A percentile compares a stretch with the other conserved stretches of the same genome.
phyloP scores from a whole-genome alignment of 1,140 invertebrate genomes.

The Drusus annulatus region DNA sequence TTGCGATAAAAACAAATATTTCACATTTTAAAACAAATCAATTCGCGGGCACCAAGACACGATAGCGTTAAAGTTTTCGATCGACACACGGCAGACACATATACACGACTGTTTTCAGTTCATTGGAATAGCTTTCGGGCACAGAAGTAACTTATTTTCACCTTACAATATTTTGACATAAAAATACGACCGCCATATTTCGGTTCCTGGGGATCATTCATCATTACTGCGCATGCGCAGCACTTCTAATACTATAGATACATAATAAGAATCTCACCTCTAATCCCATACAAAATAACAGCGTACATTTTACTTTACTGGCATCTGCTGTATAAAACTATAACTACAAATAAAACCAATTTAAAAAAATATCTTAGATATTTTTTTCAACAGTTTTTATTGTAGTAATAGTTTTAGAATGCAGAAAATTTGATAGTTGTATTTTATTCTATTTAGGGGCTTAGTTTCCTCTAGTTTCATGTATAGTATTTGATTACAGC shows the following conservation, averaged over 20 bases:
- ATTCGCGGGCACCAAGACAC: background rate
- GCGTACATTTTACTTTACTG: no score
- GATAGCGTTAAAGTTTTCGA: background rate
- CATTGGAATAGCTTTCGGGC: background rate
- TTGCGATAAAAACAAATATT: conserved; percentile 46
- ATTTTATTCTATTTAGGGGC: no score
- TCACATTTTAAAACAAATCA: conserved; percentile 37
- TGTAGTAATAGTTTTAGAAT: no score
- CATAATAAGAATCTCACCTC: no score
- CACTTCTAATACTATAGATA: background rate
- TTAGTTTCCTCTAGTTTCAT: no score
- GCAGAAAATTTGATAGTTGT: no score
- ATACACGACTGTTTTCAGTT: conserved; percentile 1
- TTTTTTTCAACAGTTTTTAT: no score
- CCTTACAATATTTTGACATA: conserved; percentile 40
- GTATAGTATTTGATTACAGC: no score
- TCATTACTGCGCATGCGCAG: background rate
- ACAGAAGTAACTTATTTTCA: background rate
- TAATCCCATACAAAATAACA: no score
- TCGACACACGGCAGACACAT: background rate
- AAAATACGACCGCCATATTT: conserved; percentile 35
- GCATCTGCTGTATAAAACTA: no score
- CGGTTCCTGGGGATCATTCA: conserved; percentile 36
- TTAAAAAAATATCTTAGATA: no score
- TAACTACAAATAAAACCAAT: no score